Percentiles rank a stretch among this genome's conserved stretches.
Evolutionary conservation across 2,888 invertebrate genomes (phyloP).

Genomic region (Tyria jacobaeae): DNA sequence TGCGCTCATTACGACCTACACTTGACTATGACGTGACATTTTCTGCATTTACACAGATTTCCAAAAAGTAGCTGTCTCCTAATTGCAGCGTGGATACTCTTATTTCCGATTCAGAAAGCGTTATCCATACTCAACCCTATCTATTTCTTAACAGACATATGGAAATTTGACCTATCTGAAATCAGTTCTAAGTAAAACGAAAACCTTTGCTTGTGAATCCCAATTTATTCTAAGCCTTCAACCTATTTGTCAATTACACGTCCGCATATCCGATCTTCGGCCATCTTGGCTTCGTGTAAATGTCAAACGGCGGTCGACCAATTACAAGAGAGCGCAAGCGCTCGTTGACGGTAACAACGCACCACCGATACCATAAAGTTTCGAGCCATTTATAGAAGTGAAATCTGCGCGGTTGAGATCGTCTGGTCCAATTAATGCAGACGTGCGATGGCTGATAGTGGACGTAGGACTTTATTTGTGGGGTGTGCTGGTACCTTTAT

Average conservation of each 20-base stretch:
- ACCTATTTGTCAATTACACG: conserved; percentile 83
- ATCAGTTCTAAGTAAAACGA: conserved; percentile 42
- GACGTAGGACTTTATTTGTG: conserved; percentile 45
- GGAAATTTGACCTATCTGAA: conserved; percentile 30
- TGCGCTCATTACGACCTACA: not conserved
- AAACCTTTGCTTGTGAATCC: conserved; percentile 51
- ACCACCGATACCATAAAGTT: conserved; percentile 81
- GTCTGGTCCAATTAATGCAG: conserved; percentile 82
- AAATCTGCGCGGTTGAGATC: conserved; percentile 72
- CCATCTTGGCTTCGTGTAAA: conserved; percentile 83
- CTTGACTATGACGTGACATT: not conserved
- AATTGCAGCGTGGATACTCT: not conserved
- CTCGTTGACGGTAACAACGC: conserved; percentile 79
- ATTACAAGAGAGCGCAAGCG: conserved; percentile 82
- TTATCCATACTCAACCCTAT: conserved; percentile 9
- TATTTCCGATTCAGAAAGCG: not conserved
- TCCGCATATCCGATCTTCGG: conserved; percentile 63
- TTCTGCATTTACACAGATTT: not conserved
- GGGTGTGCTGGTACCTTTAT: conserved; percentile 5
- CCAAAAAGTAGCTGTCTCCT: not conserved
- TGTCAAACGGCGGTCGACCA: conserved; percentile 83
- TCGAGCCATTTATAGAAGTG: conserved; percentile 83
- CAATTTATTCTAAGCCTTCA: conserved; percentile 62
- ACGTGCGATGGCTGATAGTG: conserved; percentile 67
- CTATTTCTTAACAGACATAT: conserved; percentile 12